Percentiles rank a stretch among this genome's conserved stretches.
phyloP scores from a whole-genome alignment of 2,888 invertebrate genomes.

The Eupithecia subumbrata region DNA sequence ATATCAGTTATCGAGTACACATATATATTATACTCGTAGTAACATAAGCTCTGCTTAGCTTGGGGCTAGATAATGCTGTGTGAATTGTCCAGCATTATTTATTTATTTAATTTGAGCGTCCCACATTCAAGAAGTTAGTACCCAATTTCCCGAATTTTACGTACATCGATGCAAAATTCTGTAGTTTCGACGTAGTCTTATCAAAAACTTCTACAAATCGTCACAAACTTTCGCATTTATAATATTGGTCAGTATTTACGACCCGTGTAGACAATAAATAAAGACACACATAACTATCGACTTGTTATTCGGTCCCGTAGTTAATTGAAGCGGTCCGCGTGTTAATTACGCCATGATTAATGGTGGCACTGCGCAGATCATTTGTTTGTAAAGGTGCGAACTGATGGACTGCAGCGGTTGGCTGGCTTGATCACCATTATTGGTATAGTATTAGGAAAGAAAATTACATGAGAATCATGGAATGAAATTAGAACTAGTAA shows the following conservation, averaged over 20 bases:
- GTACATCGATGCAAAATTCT: too few species aligned
- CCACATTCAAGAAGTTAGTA: too few species aligned
- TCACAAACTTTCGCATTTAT: not conserved
- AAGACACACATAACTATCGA: not conserved
- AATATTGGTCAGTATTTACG: not conserved
- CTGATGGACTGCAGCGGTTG: constrained; percentile 15
- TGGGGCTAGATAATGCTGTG: too few species aligned
- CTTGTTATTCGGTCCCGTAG: constrained; percentile 15
- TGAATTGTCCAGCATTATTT: too few species aligned
- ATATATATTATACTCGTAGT: too few species aligned
- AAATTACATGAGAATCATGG: too few species aligned
- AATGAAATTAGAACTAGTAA: too few species aligned
- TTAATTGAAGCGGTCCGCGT: constrained; percentile 71
- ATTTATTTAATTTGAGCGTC: too few species aligned
- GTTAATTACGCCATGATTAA: constrained; percentile 78
- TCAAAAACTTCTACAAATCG: not conserved
- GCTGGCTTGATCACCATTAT: not conserved
- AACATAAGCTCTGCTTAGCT: too few species aligned
- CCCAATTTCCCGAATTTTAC: too few species aligned
- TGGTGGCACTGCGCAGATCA: constrained; percentile 64
- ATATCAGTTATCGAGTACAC: too few species aligned
- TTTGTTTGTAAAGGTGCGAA: constrained; percentile 48
- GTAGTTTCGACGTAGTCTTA: not conserved
- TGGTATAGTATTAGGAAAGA: too few species aligned
- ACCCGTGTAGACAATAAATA: not conserved